phyloP scores from a whole-genome alignment of 2,113 vertebrate genomes.

The Perognathus longimembris region DNA sequence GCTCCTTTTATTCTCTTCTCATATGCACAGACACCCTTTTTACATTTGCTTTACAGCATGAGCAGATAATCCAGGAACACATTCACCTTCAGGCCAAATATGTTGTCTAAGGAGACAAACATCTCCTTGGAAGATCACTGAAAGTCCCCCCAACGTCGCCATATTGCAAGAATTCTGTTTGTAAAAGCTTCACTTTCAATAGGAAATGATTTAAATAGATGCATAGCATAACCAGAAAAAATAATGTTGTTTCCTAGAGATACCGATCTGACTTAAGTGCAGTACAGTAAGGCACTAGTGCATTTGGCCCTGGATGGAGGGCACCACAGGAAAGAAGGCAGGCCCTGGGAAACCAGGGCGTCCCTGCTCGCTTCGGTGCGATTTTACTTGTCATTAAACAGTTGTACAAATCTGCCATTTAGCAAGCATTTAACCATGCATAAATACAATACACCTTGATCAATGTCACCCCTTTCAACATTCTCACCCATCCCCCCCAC shows the following conservation, averaged over 20 bases:
- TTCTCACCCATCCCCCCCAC: too few relatives aligned
- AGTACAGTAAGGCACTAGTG: background rate
- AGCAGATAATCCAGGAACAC: background rate
- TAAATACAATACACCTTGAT: too few relatives aligned
- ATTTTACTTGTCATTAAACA: too few relatives aligned
- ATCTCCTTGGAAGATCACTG: conserved; percentile 8
- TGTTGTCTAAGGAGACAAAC: conserved; percentile 42
- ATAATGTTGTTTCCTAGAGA: background rate
- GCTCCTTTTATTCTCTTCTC: conserved; percentile 22
- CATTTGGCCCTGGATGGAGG: background rate
- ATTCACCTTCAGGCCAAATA: background rate
- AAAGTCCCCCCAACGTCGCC: conserved; percentile 37
- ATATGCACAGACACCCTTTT: background rate
- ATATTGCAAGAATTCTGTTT: conserved; percentile 18
- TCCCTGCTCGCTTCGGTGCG: too few relatives aligned
- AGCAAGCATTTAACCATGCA: too few relatives aligned
- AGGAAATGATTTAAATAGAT: conserved; percentile 36
- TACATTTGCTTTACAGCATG: conserved; percentile 49
- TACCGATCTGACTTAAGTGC: background rate
- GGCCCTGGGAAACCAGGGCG: background rate
- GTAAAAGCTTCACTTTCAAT: conserved; percentile 24
- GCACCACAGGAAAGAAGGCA: background rate
- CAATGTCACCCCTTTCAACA: too few relatives aligned
- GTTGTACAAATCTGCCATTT: too few relatives aligned
- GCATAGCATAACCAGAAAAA: background rate